A percentile compares a stretch with the other conserved stretches of the same genome.
Conservation (phyloP, 1,140 invertebrate species). For the Penaeus japonicus region DNA sequence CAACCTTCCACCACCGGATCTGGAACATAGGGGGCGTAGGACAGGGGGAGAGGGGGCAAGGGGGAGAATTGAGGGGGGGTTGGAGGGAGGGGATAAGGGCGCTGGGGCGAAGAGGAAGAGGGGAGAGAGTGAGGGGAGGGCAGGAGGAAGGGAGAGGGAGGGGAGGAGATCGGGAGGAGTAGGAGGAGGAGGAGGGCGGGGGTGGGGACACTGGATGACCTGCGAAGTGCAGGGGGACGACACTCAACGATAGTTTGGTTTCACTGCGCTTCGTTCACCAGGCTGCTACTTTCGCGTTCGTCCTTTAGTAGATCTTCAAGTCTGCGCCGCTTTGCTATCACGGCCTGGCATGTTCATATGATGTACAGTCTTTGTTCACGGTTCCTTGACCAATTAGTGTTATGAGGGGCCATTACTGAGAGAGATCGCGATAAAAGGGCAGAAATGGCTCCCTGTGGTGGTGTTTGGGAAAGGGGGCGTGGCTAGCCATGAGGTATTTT, state of each 20-base stretch:
- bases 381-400: slow-evolving; percentile 1
- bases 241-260: slow-evolving; percentile 7
- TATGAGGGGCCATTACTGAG: too few species aligned
- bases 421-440: too few species aligned
- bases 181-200: background rate
- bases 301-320: background rate
- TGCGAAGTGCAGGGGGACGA: background rate
- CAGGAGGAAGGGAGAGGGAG: too few species aligned
- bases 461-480: too few species aligned
- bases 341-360: background rate
- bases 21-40: background rate
- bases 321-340: background rate
- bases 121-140: too few species aligned
- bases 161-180: too few species aligned
- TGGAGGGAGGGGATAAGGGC: too few species aligned
- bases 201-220: background rate
- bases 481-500: too few species aligned
- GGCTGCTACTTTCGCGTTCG: background rate
- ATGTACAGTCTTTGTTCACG: slow-evolving; percentile 24
- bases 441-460: too few species aligned
- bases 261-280: background rate
- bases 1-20: background rate
- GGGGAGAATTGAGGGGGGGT: too few species aligned
- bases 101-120: too few species aligned
- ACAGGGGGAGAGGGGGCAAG: too few species aligned